Evolutionary conservation across 1,140 invertebrate genomes (phyloP).

Genomic region (Meloidogyne hapla): DNA sequence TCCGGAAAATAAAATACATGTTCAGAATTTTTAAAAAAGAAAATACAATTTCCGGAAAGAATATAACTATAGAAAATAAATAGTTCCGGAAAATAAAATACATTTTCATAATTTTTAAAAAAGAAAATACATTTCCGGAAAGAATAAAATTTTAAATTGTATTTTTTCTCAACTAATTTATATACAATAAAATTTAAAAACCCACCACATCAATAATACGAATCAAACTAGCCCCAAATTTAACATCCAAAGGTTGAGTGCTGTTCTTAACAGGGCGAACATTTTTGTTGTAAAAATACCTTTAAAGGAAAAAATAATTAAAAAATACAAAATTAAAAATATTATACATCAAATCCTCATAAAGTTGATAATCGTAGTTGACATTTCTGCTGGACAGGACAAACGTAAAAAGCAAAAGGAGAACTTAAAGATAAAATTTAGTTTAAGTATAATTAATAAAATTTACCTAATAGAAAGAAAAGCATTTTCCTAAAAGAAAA

Average conservation of each 20-base stretch:
- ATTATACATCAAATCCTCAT: conserved; percentile 74
- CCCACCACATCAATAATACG: conserved; percentile 68
- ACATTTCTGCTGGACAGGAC: conserved; percentile 50
- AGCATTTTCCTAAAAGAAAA: no score
- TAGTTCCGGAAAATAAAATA: no score
- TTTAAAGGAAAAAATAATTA: neutral
- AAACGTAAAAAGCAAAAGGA: conserved; percentile 16
- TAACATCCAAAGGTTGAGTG: conserved; percentile 86
- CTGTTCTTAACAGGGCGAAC: conserved; percentile 90
- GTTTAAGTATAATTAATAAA: neutral
- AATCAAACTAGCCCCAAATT: conserved; percentile 73
- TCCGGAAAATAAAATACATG: no score
- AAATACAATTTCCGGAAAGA: no score
- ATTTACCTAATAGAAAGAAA: neutral
- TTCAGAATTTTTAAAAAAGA: no score
- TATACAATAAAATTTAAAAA: conserved; percentile 29
- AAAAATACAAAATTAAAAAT: neutral
- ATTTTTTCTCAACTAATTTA: neutral
- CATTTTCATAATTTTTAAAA: no score
- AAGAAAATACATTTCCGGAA: no score
- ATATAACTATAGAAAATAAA: no score
- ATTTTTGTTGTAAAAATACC: conserved; percentile 88
- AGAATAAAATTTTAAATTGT: neutral
- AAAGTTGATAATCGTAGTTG: conserved; percentile 65
- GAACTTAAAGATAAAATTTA: neutral